Conservation (phyloP, 2,797 vertebrate genomes). For the Neostethus bicornis region DNA sequence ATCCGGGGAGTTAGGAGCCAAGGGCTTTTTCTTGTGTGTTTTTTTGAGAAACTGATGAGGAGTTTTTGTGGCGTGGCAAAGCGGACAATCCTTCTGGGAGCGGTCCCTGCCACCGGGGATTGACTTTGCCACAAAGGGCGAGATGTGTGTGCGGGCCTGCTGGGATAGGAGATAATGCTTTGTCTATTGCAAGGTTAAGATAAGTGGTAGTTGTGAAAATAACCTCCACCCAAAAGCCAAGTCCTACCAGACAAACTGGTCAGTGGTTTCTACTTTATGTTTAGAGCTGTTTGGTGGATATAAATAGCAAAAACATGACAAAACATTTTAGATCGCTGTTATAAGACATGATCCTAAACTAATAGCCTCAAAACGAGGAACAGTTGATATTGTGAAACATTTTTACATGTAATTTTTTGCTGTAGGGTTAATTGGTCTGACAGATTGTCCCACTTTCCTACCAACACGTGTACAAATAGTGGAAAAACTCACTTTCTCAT, state of each 20-base stretch:
- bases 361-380: background rate
- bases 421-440: conserved; percentile 52
- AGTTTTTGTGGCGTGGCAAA: conserved; percentile 4
- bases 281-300: background rate
- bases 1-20: conserved; percentile 17
- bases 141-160: background rate
- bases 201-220: background rate
- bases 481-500: conserved; percentile 64
- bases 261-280: background rate
- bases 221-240: background rate
- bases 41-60: conserved; percentile 9
- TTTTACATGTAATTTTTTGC: background rate
- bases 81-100: background rate
- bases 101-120: background rate
- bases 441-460: conserved; percentile 57
- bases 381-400: background rate
- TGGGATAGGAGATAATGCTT: background rate
- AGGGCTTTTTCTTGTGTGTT: conserved; percentile 3
- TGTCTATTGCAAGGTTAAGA: background rate
- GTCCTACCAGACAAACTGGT: background rate
- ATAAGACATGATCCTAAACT: background rate
- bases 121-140: background rate
- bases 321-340: background rate
- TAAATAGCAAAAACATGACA: background rate
- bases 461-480: conserved; percentile 71